Percentiles rank a stretch among this genome's conserved stretches.
Evolutionary conservation across 2,888 invertebrate genomes (phyloP).

Genomic region (Morpho helenor): DNA sequence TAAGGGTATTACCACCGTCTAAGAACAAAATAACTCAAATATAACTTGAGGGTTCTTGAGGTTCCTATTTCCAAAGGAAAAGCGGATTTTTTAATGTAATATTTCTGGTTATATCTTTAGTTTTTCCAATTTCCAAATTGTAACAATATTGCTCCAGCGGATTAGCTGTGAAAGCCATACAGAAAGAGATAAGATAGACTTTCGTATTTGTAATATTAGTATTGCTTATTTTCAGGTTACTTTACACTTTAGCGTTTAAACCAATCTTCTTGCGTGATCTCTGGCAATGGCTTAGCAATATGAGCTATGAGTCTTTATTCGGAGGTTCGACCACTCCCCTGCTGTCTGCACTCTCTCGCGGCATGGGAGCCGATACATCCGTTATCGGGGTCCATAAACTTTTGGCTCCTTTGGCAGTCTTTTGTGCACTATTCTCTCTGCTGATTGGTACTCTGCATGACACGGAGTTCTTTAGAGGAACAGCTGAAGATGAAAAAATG

Average conservation of each 20-base stretch:
- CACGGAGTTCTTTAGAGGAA: constrained; percentile 83
- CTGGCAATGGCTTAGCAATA: constrained; percentile 81
- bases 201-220: no score
- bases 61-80: no score
- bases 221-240: constrained; percentile 65
- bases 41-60: no score
- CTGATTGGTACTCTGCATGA: constrained; percentile 91
- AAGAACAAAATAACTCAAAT: no score
- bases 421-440: constrained; percentile 90
- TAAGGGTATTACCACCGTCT: no score
- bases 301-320: constrained; percentile 57
- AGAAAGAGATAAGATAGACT: no score
- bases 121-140: no score
- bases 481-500: constrained; percentile 68
- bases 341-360: constrained; percentile 83
- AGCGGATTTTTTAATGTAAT: no score
- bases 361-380: constrained; percentile 76
- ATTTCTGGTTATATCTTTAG: no score
- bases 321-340: constrained; percentile 77
- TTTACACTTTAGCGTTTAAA: constrained; percentile 90
- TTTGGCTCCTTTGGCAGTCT: constrained; percentile 88
- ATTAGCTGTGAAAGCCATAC: no score
- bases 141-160: no score
- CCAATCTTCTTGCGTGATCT: constrained; percentile 87
- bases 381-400: constrained; percentile 82